These are phyloP conservation scores for Coracias cyanogaster DNA, from an alignment of 2,797 vertebrate species.

Conservation along the genomic window DNA sequence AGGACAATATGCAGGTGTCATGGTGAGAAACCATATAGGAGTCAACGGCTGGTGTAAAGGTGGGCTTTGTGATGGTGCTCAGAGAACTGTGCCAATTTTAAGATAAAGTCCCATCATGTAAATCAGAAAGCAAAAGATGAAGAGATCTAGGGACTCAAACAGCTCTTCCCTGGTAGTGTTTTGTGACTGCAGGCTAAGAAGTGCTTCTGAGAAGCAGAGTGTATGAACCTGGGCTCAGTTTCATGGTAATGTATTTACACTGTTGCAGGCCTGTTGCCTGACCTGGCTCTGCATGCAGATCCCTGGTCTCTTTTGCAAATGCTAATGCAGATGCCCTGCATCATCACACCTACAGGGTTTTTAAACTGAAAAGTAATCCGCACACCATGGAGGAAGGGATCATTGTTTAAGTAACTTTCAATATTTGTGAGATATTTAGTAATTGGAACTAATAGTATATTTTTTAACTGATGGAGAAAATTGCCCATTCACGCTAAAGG, in stretches of 20 bases:
- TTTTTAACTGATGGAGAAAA: constrained; percentile 8
- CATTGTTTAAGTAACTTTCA: not conserved
- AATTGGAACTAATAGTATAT: not conserved
- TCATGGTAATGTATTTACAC: not conserved
- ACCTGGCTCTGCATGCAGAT: not conserved
- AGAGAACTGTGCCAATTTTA: not conserved
- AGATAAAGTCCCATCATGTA: not conserved
- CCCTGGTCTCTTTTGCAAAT: not conserved
- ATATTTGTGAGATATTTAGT: not conserved
- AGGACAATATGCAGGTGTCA: not conserved
- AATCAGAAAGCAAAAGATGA: not conserved
- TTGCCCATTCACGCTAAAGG: not conserved
- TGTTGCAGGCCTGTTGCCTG: not conserved
- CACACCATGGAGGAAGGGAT: not conserved
- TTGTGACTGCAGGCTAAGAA: not conserved
- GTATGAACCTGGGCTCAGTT: not conserved
- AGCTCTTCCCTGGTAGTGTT: not conserved
- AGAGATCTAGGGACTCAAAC: not conserved
- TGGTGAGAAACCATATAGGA: not conserved
- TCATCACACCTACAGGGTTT: not conserved
- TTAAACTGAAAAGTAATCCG: not conserved
- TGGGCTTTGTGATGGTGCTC: not conserved
- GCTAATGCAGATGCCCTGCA: not conserved
- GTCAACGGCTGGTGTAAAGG: not conserved
- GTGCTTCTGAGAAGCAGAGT: not conserved